Conservation (phyloP, 2,888 invertebrate genomes). For the Brenthis hecate region DNA sequence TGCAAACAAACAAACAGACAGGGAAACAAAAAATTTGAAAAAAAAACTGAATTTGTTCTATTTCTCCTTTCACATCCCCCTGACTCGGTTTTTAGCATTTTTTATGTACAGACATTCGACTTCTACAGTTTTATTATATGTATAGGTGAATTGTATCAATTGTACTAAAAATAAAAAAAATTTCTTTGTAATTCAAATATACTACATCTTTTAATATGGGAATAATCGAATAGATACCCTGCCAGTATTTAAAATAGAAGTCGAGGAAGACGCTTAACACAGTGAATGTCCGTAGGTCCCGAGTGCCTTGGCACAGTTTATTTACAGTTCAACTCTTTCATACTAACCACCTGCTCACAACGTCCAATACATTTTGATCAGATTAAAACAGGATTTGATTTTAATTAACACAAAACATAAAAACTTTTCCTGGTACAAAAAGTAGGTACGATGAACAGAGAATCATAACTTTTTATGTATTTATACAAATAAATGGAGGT, state of each 20-base stretch:
- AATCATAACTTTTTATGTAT: not conserved
- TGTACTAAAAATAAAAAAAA: too few relatives aligned
- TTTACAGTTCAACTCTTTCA: conserved; percentile 39
- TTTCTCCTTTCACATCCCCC: too few relatives aligned
- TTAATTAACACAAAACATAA: not conserved
- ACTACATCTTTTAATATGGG: not conserved
- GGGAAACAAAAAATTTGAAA: too few relatives aligned
- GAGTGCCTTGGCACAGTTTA: conserved; percentile 66
- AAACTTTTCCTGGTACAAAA: conserved; percentile 2
- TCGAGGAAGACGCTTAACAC: conserved; percentile 32
- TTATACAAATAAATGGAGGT: conserved; percentile 8
- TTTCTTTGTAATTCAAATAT: too few relatives aligned
- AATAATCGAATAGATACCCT: not conserved
- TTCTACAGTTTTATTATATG: too few relatives aligned
- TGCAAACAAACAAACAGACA: too few relatives aligned
- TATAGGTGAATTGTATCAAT: too few relatives aligned
- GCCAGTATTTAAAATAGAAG: not conserved
- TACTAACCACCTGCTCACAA: conserved; percentile 41
- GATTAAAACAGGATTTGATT: conserved; percentile 1
- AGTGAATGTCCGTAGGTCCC: conserved; percentile 59
- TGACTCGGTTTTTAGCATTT: too few relatives aligned
- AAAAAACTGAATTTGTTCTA: too few relatives aligned
- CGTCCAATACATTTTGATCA: conserved; percentile 18
- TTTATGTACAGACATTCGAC: too few relatives aligned
- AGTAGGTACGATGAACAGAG: not conserved